These are phyloP conservation scores for Ciconia nigra DNA, from an alignment of 2,797 vertebrate genomes.

Conservation along the genomic window DNA sequence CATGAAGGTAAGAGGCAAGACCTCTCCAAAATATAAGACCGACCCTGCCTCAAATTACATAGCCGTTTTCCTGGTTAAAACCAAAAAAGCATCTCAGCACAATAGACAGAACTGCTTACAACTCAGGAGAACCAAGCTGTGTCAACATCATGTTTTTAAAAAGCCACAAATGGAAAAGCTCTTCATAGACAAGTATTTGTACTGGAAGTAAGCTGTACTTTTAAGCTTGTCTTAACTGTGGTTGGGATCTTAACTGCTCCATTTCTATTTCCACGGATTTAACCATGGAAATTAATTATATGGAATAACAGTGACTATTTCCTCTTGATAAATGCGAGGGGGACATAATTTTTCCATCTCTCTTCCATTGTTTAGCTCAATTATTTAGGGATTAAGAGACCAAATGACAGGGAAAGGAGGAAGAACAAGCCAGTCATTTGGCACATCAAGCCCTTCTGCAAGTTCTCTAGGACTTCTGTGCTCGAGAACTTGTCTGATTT, in stretches of 20 bases:
- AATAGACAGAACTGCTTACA: neutral
- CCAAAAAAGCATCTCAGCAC: neutral
- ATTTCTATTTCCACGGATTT: neutral
- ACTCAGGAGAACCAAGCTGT: neutral
- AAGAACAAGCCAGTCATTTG: neutral
- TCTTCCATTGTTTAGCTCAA: neutral
- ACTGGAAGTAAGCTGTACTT: neutral
- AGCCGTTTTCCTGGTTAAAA: neutral
- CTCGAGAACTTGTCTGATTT: fast-evolving
- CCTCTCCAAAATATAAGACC: neutral
- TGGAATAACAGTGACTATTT: neutral
- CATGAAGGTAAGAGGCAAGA: neutral
- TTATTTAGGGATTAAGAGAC: neutral
- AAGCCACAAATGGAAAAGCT: neutral
- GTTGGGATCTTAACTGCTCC: neutral
- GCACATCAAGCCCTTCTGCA: neutral
- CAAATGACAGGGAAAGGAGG: neutral
- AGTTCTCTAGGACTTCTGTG: neutral
- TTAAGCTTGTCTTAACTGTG: neutral
- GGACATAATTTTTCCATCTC: neutral
- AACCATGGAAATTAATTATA: neutral
- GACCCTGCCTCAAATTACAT: neutral
- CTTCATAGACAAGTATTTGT: neutral
- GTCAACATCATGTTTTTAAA: neutral
- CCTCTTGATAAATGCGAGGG: neutral